Evolutionary conservation across 2,113 vertebrate genomes (phyloP).

Genomic region (Gorsachius goisagi): DNA sequence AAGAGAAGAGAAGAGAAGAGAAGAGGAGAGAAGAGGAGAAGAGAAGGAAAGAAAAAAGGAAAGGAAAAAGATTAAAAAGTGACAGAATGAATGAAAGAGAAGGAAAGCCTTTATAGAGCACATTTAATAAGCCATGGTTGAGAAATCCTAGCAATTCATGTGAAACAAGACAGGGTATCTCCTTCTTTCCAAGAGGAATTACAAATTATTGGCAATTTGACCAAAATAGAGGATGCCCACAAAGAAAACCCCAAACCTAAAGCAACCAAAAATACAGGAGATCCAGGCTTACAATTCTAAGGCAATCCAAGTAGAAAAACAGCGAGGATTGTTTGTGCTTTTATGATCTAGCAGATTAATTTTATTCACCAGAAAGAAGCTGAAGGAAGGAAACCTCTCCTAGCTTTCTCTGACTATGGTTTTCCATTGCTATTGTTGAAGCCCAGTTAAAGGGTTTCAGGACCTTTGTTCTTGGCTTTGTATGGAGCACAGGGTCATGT

Average conservation of each 20-base stretch:
- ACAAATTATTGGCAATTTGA: background rate
- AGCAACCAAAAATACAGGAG: background rate
- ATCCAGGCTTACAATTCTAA: background rate
- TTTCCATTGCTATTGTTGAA: conserved; percentile 39
- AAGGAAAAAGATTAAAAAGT: background rate
- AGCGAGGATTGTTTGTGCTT: background rate
- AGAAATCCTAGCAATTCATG: background rate
- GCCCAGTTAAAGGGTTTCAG: background rate
- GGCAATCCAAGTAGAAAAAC: background rate
- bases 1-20: background rate
- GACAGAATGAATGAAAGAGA: background rate
- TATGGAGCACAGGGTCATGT: background rate
- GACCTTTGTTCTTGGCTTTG: conserved; percentile 12
- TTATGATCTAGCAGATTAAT: background rate
- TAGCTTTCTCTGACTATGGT: background rate
- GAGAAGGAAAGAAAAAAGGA: background rate
- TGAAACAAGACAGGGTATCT: background rate
- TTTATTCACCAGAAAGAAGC: background rate
- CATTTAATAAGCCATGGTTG: background rate
- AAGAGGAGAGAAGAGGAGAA: background rate
- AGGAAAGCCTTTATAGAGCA: background rate
- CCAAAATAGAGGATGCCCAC: background rate
- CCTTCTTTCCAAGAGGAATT: background rate
- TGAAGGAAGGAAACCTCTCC: conserved; percentile 41
- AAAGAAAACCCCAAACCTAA: background rate